Evolutionary conservation across 2,888 invertebrate genomes (phyloP), one percentile per base, ranked within the genome.

Genomic region (Tortrix viridana): DNA sequence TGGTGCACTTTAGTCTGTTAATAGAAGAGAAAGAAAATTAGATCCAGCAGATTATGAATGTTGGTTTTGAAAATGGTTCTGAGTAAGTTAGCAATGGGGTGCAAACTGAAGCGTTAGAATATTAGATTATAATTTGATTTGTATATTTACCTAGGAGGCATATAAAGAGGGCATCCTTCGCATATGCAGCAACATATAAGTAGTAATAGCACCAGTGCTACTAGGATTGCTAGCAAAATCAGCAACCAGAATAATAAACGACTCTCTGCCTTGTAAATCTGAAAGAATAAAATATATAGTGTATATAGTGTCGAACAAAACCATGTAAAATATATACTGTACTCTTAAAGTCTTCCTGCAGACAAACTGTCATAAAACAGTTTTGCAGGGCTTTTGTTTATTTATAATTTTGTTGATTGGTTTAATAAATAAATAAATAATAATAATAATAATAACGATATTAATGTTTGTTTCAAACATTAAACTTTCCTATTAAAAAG

Each of bases 101-200:
- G 37, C 26, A 41, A 46, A 60, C 47, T 16, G 26, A 60, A 55
- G 47, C 19, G 22, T 4, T 5, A 38, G 67, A 67, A 70, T 66
- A 66, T 67, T 41, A n/a, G 59, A 61, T 65, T 66, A 50, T 61
- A 64, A 19, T 23, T 69, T 71, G 65, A 69, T 37, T 6, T 5
- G 12, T 12, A 68, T 68, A 78, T 72, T 86, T 93, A 94, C 94
- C 96, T 94, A 56, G 95, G 94, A 57, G 95, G 95, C 87, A 95
- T 95, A 74, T 96, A 97, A 56, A 96, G 93, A n/a, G 97, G 97
- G 77, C 97, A 97, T 75, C 96, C 95, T 72, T 96, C 95, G 79
- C 97, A 97, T 68, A 97, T 95, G 77, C 97, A 97, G 85, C 97
- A 97, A 65, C 96, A 92, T 67, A 97, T 94, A 53, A 97, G 89